Conservation (phyloP, 2,888 invertebrate species). For the Muschampia plurimacula region DNA sequence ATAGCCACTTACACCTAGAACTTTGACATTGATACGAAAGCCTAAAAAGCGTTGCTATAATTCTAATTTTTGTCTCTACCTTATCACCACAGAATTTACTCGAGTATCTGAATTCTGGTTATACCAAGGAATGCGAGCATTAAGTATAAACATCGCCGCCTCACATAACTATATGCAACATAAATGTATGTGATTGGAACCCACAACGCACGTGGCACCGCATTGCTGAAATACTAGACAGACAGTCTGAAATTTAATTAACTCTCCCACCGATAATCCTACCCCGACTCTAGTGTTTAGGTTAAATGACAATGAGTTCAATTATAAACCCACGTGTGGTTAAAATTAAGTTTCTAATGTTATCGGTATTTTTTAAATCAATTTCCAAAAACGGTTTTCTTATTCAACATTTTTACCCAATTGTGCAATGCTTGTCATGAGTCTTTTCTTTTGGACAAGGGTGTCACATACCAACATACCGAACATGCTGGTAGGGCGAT, state of each 20-base stretch:
- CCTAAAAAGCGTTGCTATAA: neutral
- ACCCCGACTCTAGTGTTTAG: constrained; percentile 54
- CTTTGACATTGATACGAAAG: too few species aligned
- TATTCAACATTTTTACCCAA: too few species aligned
- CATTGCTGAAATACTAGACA: constrained; percentile 71
- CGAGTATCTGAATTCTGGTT: neutral
- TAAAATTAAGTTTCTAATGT: neutral
- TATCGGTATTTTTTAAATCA: too few species aligned
- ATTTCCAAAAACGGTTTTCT: too few species aligned
- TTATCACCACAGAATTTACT: neutral
- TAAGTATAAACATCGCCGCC: constrained; percentile 18
- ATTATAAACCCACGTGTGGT: constrained; percentile 26
- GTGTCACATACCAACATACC: too few species aligned
- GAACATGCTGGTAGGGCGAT: too few species aligned
- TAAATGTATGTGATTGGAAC: constrained; percentile 47
- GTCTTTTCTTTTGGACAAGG: too few species aligned
- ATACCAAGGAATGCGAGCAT: neutral
- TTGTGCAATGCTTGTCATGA: too few species aligned
- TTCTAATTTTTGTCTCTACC: too few species aligned
- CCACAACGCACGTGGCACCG: constrained; percentile 44
- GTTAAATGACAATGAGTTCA: constrained; percentile 54
- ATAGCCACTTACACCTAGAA: too few species aligned
- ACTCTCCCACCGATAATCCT: constrained; percentile 56
- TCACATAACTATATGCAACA: constrained; percentile 20
- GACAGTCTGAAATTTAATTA: constrained; percentile 75